These are phyloP conservation scores for Hiodon alosoides DNA, from an alignment of 2,113 vertebrate genomes.

Conservation along the genomic window DNA sequence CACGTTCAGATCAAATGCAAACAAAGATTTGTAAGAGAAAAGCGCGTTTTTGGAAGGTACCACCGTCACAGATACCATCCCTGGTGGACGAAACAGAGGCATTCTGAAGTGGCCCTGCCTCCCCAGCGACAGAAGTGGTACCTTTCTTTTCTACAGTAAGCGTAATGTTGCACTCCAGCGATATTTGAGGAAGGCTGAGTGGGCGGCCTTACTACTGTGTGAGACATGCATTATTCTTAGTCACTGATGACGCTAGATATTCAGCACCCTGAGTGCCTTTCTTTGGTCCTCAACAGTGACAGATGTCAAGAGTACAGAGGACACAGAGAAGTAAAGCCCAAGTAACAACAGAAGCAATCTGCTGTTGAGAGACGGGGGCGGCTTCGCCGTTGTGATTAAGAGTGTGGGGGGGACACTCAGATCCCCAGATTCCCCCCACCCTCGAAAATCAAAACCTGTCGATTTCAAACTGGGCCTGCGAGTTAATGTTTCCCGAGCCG, in stretches of 20 bases:
- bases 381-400: background rate
- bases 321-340: constrained; percentile 32
- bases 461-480: no score
- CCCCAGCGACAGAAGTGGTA: constrained; percentile 18
- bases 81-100: background rate
- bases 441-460: no score
- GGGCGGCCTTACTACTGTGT: constrained; percentile 31
- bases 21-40: no score
- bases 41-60: no score
- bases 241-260: constrained; percentile 43
- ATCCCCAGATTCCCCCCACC: background rate
- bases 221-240: constrained; percentile 39
- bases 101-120: background rate
- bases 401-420: background rate
- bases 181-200: constrained; percentile 27
- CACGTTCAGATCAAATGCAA: background rate
- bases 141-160: background rate
- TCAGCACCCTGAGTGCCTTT: constrained; percentile 40
- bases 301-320: constrained; percentile 42
- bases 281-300: constrained; percentile 44
- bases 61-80: background rate
- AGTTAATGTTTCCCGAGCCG: no score
- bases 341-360: background rate
- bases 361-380: background rate
- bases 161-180: constrained; percentile 21